phyloP scores from a whole-genome alignment of 2,113 vertebrate genomes.

The Furnarius figulus region DNA sequence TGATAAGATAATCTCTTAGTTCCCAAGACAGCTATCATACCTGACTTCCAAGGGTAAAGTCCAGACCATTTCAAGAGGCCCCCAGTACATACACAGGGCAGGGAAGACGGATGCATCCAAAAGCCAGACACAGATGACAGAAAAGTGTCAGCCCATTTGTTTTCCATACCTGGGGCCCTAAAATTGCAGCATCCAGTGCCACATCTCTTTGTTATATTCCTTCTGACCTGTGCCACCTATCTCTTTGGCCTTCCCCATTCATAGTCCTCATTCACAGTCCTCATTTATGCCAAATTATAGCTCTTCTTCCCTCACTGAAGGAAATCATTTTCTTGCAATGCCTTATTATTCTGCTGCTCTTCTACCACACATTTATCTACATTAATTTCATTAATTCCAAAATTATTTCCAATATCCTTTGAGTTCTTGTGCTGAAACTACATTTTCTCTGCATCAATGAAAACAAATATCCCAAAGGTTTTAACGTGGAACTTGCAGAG shows the following conservation, averaged over 20 bases:
- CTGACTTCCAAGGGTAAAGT: not conserved
- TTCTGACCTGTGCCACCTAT: not conserved
- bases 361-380: not conserved
- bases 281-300: not conserved
- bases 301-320: not conserved
- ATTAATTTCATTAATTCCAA: not conserved
- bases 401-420: not conserved
- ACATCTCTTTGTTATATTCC: not conserved
- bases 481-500: not conserved
- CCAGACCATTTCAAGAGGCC: not conserved
- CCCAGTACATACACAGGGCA: not conserved
- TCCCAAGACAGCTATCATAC: not conserved
- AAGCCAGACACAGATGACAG: not conserved
- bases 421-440: not conserved
- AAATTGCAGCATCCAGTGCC: not conserved
- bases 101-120: not conserved
- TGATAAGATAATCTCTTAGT: not conserved
- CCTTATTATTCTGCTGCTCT: not conserved
- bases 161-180: not conserved
- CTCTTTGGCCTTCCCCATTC: not conserved
- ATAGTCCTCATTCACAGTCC: not conserved
- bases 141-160: not conserved
- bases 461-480: not conserved
- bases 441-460: not conserved
- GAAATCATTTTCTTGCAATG: not conserved